Conservation (phyloP, 2,888 invertebrate species). For the Thyatira batis region DNA sequence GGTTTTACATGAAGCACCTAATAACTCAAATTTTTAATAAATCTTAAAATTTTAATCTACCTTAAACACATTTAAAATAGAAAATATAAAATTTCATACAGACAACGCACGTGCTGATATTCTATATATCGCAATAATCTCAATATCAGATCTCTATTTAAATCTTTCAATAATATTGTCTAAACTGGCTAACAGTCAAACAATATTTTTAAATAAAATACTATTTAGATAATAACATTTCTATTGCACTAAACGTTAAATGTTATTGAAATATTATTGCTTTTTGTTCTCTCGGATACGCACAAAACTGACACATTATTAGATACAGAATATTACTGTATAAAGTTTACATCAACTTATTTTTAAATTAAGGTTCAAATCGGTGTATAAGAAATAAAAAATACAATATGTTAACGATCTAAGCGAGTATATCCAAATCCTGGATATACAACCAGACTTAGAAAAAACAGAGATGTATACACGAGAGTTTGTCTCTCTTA, state of each 20-base stretch:
- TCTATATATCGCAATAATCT: constrained; percentile 69
- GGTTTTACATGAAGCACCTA: constrained; percentile 38
- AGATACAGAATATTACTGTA: no score
- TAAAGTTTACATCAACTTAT: no score
- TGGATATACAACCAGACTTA: no score
- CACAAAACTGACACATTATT: background rate
- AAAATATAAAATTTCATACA: constrained; percentile 42
- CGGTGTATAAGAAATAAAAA: no score
- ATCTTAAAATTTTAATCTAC: constrained; percentile 21
- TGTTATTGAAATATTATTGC: constrained; percentile 68
- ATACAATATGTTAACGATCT: no score
- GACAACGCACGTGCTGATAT: constrained; percentile 48
- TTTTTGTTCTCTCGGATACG: constrained; percentile 28
- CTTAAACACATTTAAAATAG: constrained; percentile 35
- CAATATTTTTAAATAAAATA: constrained; percentile 60
- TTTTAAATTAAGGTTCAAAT: no score
- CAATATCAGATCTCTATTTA: constrained; percentile 77
- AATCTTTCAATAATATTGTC: constrained; percentile 52
- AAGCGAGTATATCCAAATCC: no score
- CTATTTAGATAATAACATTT: constrained; percentile 71
- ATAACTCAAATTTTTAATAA: constrained; percentile 16
- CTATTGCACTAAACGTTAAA: constrained; percentile 75
- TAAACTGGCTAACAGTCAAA: constrained; percentile 36
- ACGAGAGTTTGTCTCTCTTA: no score
- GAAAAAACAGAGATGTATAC: no score